Evolutionary conservation across 2,113 vertebrate genomes (phyloP), one percentile per base, ranked within the genome.

Genomic region (Elanoides forficatus): DNA sequence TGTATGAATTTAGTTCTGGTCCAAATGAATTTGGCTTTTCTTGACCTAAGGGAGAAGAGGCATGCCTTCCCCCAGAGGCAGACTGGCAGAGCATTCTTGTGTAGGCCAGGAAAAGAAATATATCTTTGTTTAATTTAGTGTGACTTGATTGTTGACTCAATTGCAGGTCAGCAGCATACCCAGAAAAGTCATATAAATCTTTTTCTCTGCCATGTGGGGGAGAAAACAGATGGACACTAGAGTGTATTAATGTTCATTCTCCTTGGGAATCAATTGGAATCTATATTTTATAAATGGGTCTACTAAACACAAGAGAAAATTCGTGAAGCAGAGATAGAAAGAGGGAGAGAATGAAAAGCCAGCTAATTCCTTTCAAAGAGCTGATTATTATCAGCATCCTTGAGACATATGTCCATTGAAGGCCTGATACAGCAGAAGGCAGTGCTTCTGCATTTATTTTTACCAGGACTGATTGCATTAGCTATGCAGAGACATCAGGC

Each of bases 251-350:
- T 95, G 95, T 79, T 93, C 94, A 86, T 62, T 95, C 90, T 97
- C 90, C 55, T 58, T 20, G 90, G 91, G 96, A 97, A 97, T 98
- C 97, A 96, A 97, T 97, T 95, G 81, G 89, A 87, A 96, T 75
- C 71, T 92, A 93, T 96, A 96, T 97, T 97, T 97, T 95, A 97
- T 96, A 97, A 97, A 95, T 52, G 81, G 95, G 75, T 93, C 88
- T 36, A 42, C 78, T 93, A 93, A 91, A 93, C 83, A 91, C 9
- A 60, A 75, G 58, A 92, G 92, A 82, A 96, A 97, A 98, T 94
- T 97, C 93, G 83, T 62, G 81, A 76, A 93, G 95, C 38, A 58
- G 59, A 66, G 92, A 34, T 15, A 26, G 53, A 34, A 66, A 26
- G 40, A 50, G 56, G 66, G 56, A 90, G 60, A 81, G 88, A 71